Evolutionary conservation across 2,888 invertebrate genomes (phyloP), one percentile per base, ranked within the genome.

Genomic region (Dryomyza anilis): DNA sequence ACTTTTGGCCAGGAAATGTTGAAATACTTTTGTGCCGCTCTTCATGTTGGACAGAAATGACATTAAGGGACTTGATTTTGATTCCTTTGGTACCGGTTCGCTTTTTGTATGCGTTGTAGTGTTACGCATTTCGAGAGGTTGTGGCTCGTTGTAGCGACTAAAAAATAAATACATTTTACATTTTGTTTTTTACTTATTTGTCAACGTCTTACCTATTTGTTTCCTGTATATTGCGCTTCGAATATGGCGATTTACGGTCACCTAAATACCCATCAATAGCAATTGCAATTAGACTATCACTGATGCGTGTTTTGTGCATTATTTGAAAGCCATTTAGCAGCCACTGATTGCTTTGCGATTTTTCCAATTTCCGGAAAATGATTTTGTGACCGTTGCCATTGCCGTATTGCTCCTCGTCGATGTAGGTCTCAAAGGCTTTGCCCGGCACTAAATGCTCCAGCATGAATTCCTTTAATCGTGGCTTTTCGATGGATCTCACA

Each of bases 21-120:
- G 87, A 78, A 88, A 88, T 58, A 88, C 88, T 76, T 87, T 84
- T 64, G 88, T 88, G 65, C 88, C 87, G 68, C 86, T 87, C 79
- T 88, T 88, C 76, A 88, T 85, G 78, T 86, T 86, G 69, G 86
- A 85, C 70, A 88, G 80, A 74, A 88, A 84, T 62, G 79, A 82
- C 81, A 83, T 83, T 68, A 83, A 73, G 60, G 81, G 80, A 68
- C 79, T 83, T 52, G 79, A 73, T 71, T 81, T 82, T 52, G 83
- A 81, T 69, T 82, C 82, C 67, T 78, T 81, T 59, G 79, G 76
- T 66, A 82, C 76, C 71, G 82, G 81, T 68, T 82, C 78, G 68
- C 81, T 82, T 73, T 81, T 81, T 66, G 81, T 79, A 61, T 79
- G 81, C 70, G 75, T 74, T 21, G 80, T 82, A 12, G 77, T 72